Percentiles rank a stretch among this genome's conserved stretches.
These are phyloP conservation scores for Zaprionus vittiger DNA, from an alignment of 1,140 invertebrate species.

Conservation along the genomic window DNA sequence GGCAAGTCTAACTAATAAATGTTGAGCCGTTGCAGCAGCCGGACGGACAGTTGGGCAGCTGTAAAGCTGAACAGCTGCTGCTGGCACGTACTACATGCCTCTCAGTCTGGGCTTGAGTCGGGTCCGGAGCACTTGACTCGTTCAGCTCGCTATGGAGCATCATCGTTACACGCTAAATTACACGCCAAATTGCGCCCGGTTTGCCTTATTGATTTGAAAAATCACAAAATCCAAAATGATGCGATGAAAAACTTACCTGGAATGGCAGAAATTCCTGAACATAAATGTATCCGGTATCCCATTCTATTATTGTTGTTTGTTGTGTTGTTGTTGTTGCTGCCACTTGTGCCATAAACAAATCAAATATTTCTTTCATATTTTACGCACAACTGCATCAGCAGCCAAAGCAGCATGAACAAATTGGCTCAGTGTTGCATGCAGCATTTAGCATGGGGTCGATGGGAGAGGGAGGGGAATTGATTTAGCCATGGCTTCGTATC, in stretches of 20 bases:
- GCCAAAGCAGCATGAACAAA: slow-evolving; percentile 48
- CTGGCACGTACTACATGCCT: slow-evolving; percentile 8
- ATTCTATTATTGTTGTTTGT: not conserved
- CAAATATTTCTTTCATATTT: slow-evolving; percentile 78
- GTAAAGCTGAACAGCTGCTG: not conserved
- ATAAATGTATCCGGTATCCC: slow-evolving; percentile 28
- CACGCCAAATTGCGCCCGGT: slow-evolving; percentile 76
- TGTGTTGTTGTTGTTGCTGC: slow-evolving; percentile 3
- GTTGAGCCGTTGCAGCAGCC: slow-evolving; percentile 58
- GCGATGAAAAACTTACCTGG: slow-evolving; percentile 14
- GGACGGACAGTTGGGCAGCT: slow-evolving; percentile 12
- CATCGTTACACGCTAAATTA: slow-evolving; percentile 81
- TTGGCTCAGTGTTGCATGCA: slow-evolving; percentile 48
- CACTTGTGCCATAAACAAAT: slow-evolving; percentile 77
- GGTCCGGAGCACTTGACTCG: not conserved
- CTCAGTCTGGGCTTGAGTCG: not conserved
- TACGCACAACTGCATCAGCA: slow-evolving; percentile 69
- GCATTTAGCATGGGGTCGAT: not conserved
- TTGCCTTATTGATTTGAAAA: slow-evolving; percentile 73
- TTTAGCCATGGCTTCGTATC: not conserved
- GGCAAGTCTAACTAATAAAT: slow-evolving; percentile 79
- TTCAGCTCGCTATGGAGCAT: slow-evolving; percentile 52
- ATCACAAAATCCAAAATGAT: slow-evolving; percentile 26
- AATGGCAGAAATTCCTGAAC: slow-evolving; percentile 48
- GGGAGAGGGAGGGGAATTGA: not conserved